These are phyloP conservation scores for Lamellibrachia satsuma DNA, from an alignment of 2,888 invertebrate genomes.

Conservation along the genomic window DNA sequence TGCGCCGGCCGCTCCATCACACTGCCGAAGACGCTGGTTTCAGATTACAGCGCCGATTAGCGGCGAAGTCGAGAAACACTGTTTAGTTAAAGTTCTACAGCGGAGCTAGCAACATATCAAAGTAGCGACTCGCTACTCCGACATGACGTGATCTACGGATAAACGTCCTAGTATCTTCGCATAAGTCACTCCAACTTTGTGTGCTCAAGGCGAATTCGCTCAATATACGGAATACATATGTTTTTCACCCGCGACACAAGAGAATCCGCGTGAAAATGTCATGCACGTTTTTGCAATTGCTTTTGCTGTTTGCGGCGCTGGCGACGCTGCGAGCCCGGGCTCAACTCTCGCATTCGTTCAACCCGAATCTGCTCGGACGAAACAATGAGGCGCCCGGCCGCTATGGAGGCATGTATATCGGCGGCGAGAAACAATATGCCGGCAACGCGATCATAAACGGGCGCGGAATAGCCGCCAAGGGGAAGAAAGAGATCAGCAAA, in stretches of 20 bases:
- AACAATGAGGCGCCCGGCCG: not conserved
- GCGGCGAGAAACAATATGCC: not conserved
- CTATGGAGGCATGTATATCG: not conserved
- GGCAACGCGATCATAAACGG: not conserved
- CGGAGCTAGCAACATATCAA: not conserved
- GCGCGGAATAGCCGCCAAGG: not conserved
- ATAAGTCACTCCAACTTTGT: not conserved
- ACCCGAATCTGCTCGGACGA: not conserved
- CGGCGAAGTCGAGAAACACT: not conserved
- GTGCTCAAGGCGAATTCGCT: not conserved
- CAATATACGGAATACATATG: not conserved
- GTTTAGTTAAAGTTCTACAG: slow-evolving; percentile 8
- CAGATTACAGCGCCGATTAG: not conserved
- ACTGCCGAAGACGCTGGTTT: not conserved
- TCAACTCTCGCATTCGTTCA: not conserved
- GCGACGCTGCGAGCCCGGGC: not conserved
- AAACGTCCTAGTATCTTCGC: not conserved
- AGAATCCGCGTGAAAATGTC: not conserved
- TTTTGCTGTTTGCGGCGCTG: not conserved
- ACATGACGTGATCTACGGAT: not conserved
- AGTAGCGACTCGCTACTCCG: not conserved
- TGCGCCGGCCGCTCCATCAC: not conserved
- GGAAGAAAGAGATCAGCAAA: slow-evolving; percentile 22
- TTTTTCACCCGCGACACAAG: not conserved
- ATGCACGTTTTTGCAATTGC: not conserved